Base-by-base conservation (phyloP, 2,888 invertebrate genomes). In the Campoletis raptor region DNA sequence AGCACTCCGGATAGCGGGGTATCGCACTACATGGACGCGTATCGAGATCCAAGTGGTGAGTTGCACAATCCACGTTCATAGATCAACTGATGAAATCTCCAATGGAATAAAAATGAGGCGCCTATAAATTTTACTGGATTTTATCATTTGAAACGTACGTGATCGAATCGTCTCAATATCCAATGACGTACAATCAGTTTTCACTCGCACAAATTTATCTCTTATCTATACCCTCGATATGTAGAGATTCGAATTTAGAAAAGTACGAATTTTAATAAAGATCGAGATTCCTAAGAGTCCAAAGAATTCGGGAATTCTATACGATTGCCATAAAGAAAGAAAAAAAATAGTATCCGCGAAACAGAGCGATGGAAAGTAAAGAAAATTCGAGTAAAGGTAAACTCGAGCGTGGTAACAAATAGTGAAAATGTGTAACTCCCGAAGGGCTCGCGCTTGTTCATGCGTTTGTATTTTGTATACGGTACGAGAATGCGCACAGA, bases 1-100 rank as follows among this genome's bases (percentile, higher is more conserved):
- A 98, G 98, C 87, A 98, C 98, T 77, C 98, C 98, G 5, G 98
- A 98, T 94, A 98, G 97, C 92, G 98, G 98, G 76, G 98, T 97
- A 85, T 98, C 98, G 81, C 98, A 98, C 95, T 98, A 98, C 94
- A 96, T 98, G 95, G 98, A 98, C 94, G 97, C 97, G 87, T 98
- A 98, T 94, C 95, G 98, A 93, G 98, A 98, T 94, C 96, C 97
- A 52, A 97, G 97, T 92, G 98, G 98, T 98, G 94, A 96, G 96
- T 94, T 87, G 84, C 54, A 18, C 15, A n/a, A 64, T 45, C 42
- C 48, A 54, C 69, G 69, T 64, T 81, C 66, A 74, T 40, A 18
- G 64, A 72, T 36, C 18, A 72, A 40, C 15, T 54, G 9, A 57
- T 2, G 5, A 48, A 64, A 36, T 12, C 72, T 24, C 0, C 45